These are phyloP conservation scores for Solenodon paradoxus DNA, from an alignment of 2,113 vertebrate species.

Conservation along the genomic window DNA sequence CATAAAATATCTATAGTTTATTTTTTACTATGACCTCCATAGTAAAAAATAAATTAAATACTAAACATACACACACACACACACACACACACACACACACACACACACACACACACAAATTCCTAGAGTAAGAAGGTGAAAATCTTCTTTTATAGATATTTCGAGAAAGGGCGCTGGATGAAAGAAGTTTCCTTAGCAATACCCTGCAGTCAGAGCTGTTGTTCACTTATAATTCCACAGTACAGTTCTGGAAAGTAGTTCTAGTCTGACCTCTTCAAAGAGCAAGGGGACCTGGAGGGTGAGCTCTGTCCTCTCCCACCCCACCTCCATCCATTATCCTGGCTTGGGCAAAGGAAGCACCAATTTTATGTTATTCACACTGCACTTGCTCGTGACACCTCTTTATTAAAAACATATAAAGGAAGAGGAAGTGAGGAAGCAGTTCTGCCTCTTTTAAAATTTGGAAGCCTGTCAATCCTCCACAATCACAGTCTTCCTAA, in stretches of 20 bases:
- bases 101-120: too few species aligned
- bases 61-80: too few species aligned
- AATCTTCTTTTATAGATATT: background rate
- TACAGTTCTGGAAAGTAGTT: background rate
- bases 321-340: background rate
- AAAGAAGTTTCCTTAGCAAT: background rate
- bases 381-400: background rate
- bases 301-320: background rate
- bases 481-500: background rate
- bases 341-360: background rate
- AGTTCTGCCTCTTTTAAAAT: background rate
- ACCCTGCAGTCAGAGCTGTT: background rate
- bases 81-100: too few species aligned
- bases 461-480: background rate
- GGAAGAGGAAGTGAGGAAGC: too few species aligned
- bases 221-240: background rate
- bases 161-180: background rate
- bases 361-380: background rate
- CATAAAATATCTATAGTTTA: background rate
- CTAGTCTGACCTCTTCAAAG: background rate
- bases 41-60: background rate
- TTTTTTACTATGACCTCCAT: background rate
- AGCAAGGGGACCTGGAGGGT: background rate
- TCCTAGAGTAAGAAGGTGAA: background rate
- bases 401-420: background rate